Evolutionary conservation across 2,113 vertebrate genomes (phyloP), one percentile per base, ranked within the genome.

Genomic region (Brachirus orientalis): DNA sequence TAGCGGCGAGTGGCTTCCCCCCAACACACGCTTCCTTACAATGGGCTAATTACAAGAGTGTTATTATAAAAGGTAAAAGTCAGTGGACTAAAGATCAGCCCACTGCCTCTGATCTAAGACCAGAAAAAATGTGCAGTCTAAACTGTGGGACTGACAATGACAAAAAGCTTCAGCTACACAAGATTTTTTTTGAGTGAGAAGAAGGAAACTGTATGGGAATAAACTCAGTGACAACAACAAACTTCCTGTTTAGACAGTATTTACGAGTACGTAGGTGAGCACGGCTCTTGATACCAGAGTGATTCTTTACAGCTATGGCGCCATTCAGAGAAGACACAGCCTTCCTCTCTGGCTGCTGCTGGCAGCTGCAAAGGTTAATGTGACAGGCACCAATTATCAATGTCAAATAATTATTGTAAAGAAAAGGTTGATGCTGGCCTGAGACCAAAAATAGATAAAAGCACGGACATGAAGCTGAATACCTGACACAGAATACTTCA

Each of bases 1-100:
- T 79, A 75, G 90, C 86, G 82, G 90, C 86, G 92, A 88, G 54
- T 91, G 87, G 66, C 82, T 84, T 68, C 53, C 40, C n/a, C 50
- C 79, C 92, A 92, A 92, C 92, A 91, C 93, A 92, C 82, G 82
- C 88, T 92, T 89, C 85, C 77, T 88, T 72, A 92, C 90, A 95
- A 91, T 92, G 84, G 83, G 48, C 89, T 93, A 94, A 95, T 96
- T 93, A 92, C 91, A 74, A 41, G 37, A 36, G 17, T 77, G 83
- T 28, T 44, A 54, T 89, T 92, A 89, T 86, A 59, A 73, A 86
- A 60, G 72, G 87, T 88, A 90, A 77, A 74, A 74, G 76, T 65
- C 66, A 84, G 71, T 41, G 41, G 73, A 59, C 72, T 79, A 71
- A 85, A 77, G 80, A 89, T 82, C 79, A 68, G 78, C 51, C 7